Conservation (phyloP, 1,140 invertebrate species). For the Physella acuta region DNA sequence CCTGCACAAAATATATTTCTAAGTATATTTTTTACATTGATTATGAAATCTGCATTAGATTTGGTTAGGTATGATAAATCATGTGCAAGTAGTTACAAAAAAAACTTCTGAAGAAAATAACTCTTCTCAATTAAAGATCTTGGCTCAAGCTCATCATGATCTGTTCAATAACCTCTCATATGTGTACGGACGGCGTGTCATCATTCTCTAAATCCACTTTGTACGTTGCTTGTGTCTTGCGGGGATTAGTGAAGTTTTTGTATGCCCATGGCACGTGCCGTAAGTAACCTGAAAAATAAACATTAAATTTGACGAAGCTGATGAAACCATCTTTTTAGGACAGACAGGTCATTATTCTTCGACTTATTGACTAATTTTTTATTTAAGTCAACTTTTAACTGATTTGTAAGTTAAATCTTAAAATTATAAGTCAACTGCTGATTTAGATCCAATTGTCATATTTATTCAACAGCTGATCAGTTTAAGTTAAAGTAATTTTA, state of each 20-base stretch:
- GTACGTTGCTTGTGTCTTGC: not conserved
- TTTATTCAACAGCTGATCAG: too few relatives aligned
- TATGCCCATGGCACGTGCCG: constrained; percentile 14
- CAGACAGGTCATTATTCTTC: not conserved
- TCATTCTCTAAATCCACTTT: not conserved
- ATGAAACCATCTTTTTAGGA: not conserved
- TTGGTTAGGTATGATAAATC: not conserved
- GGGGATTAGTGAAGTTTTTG: constrained; percentile 19
- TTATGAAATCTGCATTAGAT: not conserved
- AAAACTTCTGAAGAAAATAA: not conserved
- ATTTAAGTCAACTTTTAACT: not conserved
- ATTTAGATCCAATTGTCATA: not conserved
- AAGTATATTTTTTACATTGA: too few relatives aligned
- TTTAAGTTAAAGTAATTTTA: too few relatives aligned
- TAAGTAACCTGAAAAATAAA: constrained; percentile 5
- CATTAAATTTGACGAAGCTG: not conserved
- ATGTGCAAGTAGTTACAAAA: not conserved
- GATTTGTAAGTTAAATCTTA: not conserved
- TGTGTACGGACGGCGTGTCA: not conserved
- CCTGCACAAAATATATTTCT: too few relatives aligned
- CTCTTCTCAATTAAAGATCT: not conserved
- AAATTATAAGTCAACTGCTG: not conserved
- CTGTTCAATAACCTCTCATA: not conserved
- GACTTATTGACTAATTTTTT: not conserved
- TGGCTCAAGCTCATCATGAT: not conserved